Base-by-base conservation (phyloP, 2,888 invertebrate genomes). In the Erebia palarica region DNA sequence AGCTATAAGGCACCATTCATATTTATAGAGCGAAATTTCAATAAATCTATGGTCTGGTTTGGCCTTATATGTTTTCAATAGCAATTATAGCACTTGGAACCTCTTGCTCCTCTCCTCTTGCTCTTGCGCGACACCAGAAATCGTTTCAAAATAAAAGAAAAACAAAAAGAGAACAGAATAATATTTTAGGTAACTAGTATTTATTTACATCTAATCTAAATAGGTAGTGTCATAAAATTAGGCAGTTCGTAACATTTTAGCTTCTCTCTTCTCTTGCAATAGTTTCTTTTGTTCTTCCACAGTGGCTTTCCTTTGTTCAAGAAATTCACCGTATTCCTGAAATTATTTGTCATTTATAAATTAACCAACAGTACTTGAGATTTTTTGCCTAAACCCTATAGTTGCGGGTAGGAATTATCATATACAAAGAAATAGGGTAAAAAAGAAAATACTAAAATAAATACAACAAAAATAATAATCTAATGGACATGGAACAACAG, bases 161-260 rank as follows among this genome's bases (percentile, higher is more conserved):
- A 3, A 57, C 1, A 11, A 13, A 3, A 11, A 57, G 8, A 9
- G 4, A 13, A 57, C 9, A 13, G 11, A 13, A 36, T 27, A 59
- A 36, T 36, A 14, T 36, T 14, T 65, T 64, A 72, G 44, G 61
- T 65, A 66, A 57, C 58, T 65, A 67, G 55, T 69, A 67, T 75
- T 65, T 73, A 75, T 70, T 70, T 70, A 68, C 49, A 69, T 49
- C 70, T 59, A 59, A 18, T 53, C 59, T 58, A 65, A 60, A 21
- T 58, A 57, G 64, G 73, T 61, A 74, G 71, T 74, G 51, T 65
- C 69, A 74, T 73, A 74, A 75, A 65, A 59, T 66, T 78, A 79
- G 49, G 92, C 96, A 72, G 97, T 97, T 89, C 99, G 94, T 80
- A 98, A 95, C 96, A 99, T 95, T 93, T 98, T 98, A 0, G 98